phyloP scores from a whole-genome alignment of 2,113 vertebrate genomes.

The Mugil cephalus region DNA sequence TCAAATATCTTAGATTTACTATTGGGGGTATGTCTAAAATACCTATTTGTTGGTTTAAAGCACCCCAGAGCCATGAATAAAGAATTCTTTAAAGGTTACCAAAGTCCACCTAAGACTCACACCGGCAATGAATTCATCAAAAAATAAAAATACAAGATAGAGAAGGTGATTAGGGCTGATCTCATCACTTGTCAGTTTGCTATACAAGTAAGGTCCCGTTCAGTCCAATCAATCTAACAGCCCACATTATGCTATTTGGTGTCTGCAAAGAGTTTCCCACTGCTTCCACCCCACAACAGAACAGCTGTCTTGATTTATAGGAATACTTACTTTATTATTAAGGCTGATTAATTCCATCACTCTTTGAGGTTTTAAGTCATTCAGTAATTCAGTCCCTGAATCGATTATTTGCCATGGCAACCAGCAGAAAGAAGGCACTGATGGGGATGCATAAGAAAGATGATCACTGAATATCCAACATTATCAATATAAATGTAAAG shows the following conservation, averaged over 20 bases:
- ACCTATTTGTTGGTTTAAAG: background rate
- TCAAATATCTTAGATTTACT: background rate
- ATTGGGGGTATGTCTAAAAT: too few species aligned
- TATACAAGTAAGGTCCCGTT: background rate
- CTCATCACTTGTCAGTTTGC: background rate
- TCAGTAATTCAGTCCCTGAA: slow-evolving; percentile 73
- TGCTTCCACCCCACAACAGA: slow-evolving; percentile 43
- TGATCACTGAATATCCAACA: slow-evolving; percentile 24
- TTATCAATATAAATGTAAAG: slow-evolving; percentile 21
- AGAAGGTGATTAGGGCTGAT: background rate
- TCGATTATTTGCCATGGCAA: slow-evolving; percentile 79
- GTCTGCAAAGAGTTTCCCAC: slow-evolving; percentile 28
- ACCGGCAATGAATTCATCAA: background rate
- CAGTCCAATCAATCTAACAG: slow-evolving; percentile 19
- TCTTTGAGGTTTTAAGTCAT: slow-evolving; percentile 75
- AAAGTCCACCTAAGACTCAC: background rate
- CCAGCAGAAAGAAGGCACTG: slow-evolving; percentile 47
- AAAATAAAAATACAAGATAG: too few species aligned
- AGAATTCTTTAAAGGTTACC: background rate
- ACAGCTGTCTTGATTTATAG: slow-evolving; percentile 81
- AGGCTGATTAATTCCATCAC: slow-evolving; percentile 83
- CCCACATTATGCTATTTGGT: slow-evolving; percentile 29
- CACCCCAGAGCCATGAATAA: background rate
- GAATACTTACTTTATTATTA: slow-evolving; percentile 86
- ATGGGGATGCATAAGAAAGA: slow-evolving; percentile 28